These are phyloP conservation scores for Drosophila emarginata DNA, from an alignment of 2,888 invertebrate genomes.

Conservation along the genomic window DNA sequence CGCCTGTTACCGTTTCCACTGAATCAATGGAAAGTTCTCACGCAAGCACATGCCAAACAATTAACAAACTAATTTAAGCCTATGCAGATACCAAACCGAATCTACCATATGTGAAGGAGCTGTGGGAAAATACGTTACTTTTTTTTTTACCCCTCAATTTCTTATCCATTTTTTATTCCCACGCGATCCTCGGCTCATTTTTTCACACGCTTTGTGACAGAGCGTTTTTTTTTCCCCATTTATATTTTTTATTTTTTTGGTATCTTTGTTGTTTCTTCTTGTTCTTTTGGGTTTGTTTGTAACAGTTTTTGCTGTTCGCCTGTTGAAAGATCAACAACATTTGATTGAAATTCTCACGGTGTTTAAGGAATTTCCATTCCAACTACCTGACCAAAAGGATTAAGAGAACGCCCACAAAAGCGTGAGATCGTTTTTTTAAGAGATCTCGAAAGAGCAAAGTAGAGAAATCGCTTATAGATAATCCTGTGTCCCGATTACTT, in stretches of 20 bases:
- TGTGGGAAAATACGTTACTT: slow-evolving; percentile 48
- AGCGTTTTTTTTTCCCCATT: slow-evolving; percentile 15
- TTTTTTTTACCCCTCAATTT: slow-evolving; percentile 6
- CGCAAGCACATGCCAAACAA: slow-evolving; percentile 56
- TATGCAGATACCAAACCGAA: slow-evolving; percentile 28
- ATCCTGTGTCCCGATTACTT: slow-evolving; percentile 47
- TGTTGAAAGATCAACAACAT: slow-evolving; percentile 42
- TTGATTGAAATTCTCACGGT: slow-evolving; percentile 45
- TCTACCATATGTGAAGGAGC: slow-evolving; percentile 39
- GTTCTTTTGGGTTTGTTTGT: slow-evolving; percentile 10
- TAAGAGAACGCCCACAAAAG: slow-evolving; percentile 36
- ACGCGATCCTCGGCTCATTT: slow-evolving; percentile 34
- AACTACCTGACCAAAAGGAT: slow-evolving; percentile 49
- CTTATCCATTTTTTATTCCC: slow-evolving; percentile 44
- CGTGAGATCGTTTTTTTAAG: slow-evolving; percentile 2
- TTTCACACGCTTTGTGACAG: slow-evolving; percentile 33
- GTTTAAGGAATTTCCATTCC: slow-evolving; percentile 19
- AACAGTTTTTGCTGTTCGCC: slow-evolving; percentile 43
- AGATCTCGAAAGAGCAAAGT: background rate
- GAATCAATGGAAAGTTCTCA: slow-evolving; percentile 53
- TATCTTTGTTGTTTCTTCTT: slow-evolving; percentile 8
- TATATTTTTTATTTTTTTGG: slow-evolving; percentile 17
- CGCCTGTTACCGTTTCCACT: slow-evolving; percentile 51
- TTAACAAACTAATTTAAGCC: slow-evolving; percentile 41
- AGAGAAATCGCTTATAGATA: background rate